A percentile compares a stretch with the other conserved stretches of the same genome.
Conservation (phyloP, 2,888 invertebrate species). For the Ryuthela nishihirai region DNA sequence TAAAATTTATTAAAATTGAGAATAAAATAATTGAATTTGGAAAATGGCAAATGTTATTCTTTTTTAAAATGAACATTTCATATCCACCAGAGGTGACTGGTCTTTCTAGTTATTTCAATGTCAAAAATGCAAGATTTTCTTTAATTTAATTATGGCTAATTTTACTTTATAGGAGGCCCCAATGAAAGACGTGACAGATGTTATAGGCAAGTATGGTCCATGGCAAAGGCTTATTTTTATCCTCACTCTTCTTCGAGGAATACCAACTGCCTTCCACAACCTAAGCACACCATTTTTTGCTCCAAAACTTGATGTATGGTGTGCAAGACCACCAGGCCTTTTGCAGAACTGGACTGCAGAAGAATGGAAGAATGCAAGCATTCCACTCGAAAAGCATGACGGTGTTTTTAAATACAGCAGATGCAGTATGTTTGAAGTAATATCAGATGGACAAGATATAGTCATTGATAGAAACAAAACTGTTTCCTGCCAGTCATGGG, state of each 20-base stretch:
- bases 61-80: too few relatives aligned
- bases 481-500: slow-evolving; percentile 21
- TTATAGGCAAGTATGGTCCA: slow-evolving; percentile 31
- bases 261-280: slow-evolving; percentile 33
- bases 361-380: slow-evolving; percentile 20
- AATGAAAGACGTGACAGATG: slow-evolving; percentile 21
- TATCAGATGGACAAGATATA: slow-evolving; percentile 4
- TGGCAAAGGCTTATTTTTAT: slow-evolving; percentile 35
- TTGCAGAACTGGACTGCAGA: slow-evolving; percentile 13
- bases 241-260: slow-evolving; percentile 21
- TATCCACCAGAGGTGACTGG: too few relatives aligned
- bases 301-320: slow-evolving; percentile 28
- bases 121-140: too few relatives aligned
- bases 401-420: slow-evolving; percentile 10
- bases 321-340: slow-evolving; percentile 10
- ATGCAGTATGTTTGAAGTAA: slow-evolving; percentile 18
- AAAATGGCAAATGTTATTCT: too few relatives aligned
- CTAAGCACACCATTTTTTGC: slow-evolving; percentile 36
- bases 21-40: too few relatives aligned
- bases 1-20: too few relatives aligned
- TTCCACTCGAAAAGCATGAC: slow-evolving; percentile 13
- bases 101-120: too few relatives aligned
- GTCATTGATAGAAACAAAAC: slow-evolving; percentile 23
- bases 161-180: slow-evolving; percentile 2
- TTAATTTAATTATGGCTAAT: too few relatives aligned